phyloP scores from a whole-genome alignment of 2,888 invertebrate species.

The Campoletis raptor region DNA sequence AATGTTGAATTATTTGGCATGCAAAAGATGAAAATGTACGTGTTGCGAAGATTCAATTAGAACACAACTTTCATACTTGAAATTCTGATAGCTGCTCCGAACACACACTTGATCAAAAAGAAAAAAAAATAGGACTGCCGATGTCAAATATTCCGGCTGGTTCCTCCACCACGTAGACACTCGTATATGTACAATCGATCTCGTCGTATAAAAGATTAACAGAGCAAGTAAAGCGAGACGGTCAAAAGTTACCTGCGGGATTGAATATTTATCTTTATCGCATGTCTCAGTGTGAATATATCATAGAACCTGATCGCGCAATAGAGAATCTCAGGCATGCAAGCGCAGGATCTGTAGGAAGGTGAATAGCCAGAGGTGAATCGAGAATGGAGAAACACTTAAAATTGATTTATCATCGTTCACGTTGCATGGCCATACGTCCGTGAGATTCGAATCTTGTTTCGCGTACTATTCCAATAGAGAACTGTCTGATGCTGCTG shows the following conservation, averaged over 20 bases:
- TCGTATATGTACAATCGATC: neutral
- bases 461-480: conserved; percentile 55
- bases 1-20: neutral
- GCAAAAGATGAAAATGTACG: neutral
- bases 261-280: conserved; percentile 56
- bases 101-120: neutral
- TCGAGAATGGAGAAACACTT: conserved; percentile 66
- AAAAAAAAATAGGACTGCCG: neutral
- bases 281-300: conserved; percentile 28
- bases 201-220: conserved; percentile 25
- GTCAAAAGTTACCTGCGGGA: conserved; percentile 35
- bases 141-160: neutral
- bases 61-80: neutral
- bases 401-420: conserved; percentile 71
- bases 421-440: conserved; percentile 61
- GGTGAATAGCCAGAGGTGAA: conserved; percentile 65
- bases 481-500: conserved; percentile 44
- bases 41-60: neutral
- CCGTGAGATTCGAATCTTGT: conserved; percentile 65
- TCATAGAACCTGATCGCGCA: conserved; percentile 41
- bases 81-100: neutral
- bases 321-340: conserved; percentile 41
- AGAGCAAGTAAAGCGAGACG: conserved; percentile 33
- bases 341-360: conserved; percentile 28
- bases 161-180: neutral